A percentile compares a stretch with the other conserved stretches of the same genome.
These are phyloP conservation scores for Idaea biselata DNA, from an alignment of 2,888 invertebrate species.

Conservation along the genomic window DNA sequence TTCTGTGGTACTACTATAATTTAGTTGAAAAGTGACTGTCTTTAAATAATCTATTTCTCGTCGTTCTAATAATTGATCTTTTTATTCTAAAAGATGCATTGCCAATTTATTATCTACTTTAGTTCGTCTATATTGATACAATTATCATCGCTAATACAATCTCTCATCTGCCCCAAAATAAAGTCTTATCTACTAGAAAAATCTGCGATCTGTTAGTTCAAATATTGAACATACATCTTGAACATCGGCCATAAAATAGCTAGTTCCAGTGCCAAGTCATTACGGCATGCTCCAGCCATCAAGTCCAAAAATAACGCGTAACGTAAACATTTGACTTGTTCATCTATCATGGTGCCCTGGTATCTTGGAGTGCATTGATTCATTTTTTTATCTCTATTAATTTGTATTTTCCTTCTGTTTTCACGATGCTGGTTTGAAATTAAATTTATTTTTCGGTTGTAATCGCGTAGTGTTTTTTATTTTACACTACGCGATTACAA, in stretches of 20 bases:
- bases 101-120: no score
- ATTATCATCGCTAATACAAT: neutral
- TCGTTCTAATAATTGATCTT: no score
- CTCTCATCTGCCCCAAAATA: slow-evolving; percentile 12
- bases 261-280: slow-evolving; percentile 76
- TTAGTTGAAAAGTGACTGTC: no score
- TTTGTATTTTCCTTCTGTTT: no score
- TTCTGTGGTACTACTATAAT: no score
- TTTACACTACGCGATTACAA: no score
- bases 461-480: no score
- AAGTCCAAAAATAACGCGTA: slow-evolving; percentile 65
- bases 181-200: slow-evolving; percentile 28
- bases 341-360: slow-evolving; percentile 46
- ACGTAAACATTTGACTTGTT: slow-evolving; percentile 55
- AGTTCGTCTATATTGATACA: no score
- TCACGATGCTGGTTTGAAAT: no score
- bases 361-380: slow-evolving; percentile 42
- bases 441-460: no score
- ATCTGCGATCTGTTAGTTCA: slow-evolving; percentile 31
- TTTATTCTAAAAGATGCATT: no score
- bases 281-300: slow-evolving; percentile 62
- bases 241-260: slow-evolving; percentile 68
- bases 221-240: slow-evolving; percentile 50
- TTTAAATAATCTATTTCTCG: no score
- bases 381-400: slow-evolving; percentile 4